Base-by-base conservation (phyloP, 2,797 vertebrate genomes). In the Micrastur ruficollis region DNA sequence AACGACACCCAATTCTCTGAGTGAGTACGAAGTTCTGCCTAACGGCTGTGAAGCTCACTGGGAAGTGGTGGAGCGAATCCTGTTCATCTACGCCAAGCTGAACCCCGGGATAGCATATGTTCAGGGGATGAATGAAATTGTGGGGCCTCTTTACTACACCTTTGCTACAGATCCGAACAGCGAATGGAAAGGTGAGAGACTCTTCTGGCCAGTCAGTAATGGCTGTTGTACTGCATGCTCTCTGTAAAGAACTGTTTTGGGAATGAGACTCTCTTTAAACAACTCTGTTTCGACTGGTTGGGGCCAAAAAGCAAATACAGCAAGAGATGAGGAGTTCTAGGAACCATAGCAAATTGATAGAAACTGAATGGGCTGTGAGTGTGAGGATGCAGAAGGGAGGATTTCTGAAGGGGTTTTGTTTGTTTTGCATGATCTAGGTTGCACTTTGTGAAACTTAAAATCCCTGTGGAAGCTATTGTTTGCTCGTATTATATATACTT, bases 91-190 rank as follows among this genome's bases (percentile, higher is more conserved):
- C 0, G 99, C 99, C 97, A 99, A 99, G 96, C 99, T 99, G 97
- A 99, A 99, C 97, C 99, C 99, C 0, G 99, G 99, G 27, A 99
- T 99, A 4, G 99, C 99, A 2, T 99, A 99, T 1, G 99, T 99
- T 3, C 99, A 99, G 98, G 99, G 99, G 94, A 99, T 99, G 99
- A 99, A 99, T 5, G 99, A 99, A 97, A 99, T 99, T 0, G 99
- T 99, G 12, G 99, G 99, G 27, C 99, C 99, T 8, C 99, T 99
- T 56, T 99, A 99, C 97, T 99, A 99, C 95, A 99, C 99, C 5
- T 99, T 99, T 61, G 99, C 99, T 94, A 99, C 99, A 0, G 99
- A 99, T 92, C 99, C 99, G 29, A 99, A 99, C 97, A 98, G 96
- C 1, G 97, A 99, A 56, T 99, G 99, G 99, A 99, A 99, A 98